Base-by-base conservation (phyloP, 1,140 invertebrate species). In the Penaeus chinensis region DNA sequence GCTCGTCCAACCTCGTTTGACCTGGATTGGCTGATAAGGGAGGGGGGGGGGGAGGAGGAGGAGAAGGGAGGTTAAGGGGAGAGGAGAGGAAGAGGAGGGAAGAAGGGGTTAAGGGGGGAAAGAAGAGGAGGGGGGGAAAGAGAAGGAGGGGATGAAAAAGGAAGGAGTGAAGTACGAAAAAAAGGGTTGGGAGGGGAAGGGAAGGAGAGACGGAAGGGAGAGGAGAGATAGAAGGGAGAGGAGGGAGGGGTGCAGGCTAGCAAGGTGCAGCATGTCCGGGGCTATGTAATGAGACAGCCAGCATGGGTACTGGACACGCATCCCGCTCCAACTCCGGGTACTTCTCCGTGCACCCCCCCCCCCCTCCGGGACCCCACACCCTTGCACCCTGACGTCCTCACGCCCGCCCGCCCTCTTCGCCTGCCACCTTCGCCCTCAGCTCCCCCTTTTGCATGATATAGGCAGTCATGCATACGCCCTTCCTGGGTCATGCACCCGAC, bases 281-380 rank as follows among this genome's bases (percentile, higher is more conserved):
- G 71, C 42, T 32, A 37, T 27, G 20, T 76, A 76, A 76, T 32
- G 71, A 76, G 71, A 76, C 71, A 76, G 71, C 27, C 22, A 76
- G 71, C 71, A 76, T 76, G 27, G 71, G 18, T 42, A 76, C 71
- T 76, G 71, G 24, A 54, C 54, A 54, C 54, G 54, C 54, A 54
- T 54, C 54, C 2, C 54, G 11, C 54, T 54, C 16, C 54, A 54
- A 54, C 54, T 54, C 54, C 54, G 54, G 54, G 54, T 54, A 54
- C 54, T 54, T 13, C 54, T 54, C 54, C 16, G 54, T 16, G 54
- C 54, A 13, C 10, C 54, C 54, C 54, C 54, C 1, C 10, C 54
- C 16, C 16, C 54, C 54, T 8, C 54, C 54, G 54, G 37, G 37
- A 42, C 4, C 37, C 37, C 37, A 42, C 37, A 42, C 37, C 37